Evolutionary conservation across 2,888 invertebrate species (phyloP).

Genomic region (Zygogramma bicolorata): DNA sequence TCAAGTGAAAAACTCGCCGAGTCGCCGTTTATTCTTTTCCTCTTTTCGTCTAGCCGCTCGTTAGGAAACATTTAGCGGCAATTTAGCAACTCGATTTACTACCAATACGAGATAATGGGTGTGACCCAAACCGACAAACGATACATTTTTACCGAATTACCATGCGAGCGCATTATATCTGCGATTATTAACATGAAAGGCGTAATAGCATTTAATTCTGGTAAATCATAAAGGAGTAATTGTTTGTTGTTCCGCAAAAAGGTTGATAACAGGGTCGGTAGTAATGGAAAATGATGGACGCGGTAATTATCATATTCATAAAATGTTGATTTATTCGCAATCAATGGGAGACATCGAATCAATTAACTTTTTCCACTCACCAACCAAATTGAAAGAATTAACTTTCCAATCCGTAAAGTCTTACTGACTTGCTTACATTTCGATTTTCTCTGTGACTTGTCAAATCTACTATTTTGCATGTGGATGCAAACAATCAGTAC

Average conservation of each 20-base stretch:
- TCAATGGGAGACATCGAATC: no score
- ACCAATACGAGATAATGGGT: conserved; percentile 33
- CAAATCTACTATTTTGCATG: no score
- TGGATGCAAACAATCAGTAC: no score
- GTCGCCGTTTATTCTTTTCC: conserved; percentile 2
- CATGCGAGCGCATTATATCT: conserved; percentile 15
- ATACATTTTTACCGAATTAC: conserved; percentile 26
- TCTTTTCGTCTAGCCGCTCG: conserved; percentile 32
- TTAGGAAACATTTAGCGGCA: conserved; percentile 39
- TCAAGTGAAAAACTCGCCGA: background rate
- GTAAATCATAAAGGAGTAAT: conserved; percentile 35
- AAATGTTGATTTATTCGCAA: no score
- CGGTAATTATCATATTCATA: no score
- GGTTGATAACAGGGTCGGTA: background rate
- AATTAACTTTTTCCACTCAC: no score
- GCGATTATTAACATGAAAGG: conserved; percentile 25
- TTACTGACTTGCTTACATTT: no score
- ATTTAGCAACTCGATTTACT: conserved; percentile 36
- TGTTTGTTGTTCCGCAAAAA: conserved; percentile 24
- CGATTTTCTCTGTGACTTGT: no score
- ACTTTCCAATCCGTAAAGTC: no score
- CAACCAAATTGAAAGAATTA: no score
- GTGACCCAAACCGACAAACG: conserved; percentile 43
- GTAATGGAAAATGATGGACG: no score
- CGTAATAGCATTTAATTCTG: conserved; percentile 32